These are phyloP conservation scores for Edolisoma coerulescens DNA, from an alignment of 2,113 vertebrate genomes.

Conservation along the genomic window DNA sequence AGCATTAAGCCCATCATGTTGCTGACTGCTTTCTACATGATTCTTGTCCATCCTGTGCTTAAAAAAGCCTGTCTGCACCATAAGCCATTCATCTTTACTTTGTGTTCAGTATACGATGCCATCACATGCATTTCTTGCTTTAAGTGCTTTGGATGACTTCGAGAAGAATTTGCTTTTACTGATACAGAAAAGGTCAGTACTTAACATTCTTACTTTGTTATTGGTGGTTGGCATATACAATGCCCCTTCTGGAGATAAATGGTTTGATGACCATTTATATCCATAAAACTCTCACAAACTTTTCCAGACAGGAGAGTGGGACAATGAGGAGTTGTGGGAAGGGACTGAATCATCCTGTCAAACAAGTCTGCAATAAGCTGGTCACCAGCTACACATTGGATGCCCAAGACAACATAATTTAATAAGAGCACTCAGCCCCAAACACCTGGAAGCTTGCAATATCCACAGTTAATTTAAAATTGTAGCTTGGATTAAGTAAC, in stretches of 20 bases:
- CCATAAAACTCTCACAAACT: neutral
- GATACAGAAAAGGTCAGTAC: neutral
- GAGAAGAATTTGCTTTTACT: neutral
- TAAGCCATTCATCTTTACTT: neutral
- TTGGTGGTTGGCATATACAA: neutral
- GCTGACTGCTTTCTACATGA: neutral
- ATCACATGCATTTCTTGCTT: neutral
- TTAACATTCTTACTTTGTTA: neutral
- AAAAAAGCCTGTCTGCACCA: neutral
- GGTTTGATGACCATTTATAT: neutral
- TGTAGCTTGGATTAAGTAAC: neutral
- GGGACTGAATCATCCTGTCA: neutral
- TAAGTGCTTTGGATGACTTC: neutral
- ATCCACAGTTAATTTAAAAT: neutral
- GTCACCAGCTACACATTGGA: neutral
- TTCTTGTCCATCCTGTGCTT: neutral
- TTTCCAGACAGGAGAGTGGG: neutral
- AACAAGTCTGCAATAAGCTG: neutral
- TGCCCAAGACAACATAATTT: neutral
- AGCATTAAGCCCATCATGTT: neutral
- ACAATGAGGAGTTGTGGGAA: neutral
- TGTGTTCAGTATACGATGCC: fast-evolving
- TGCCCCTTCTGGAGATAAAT: neutral
- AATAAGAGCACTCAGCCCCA: neutral
- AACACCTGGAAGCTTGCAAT: neutral